Percentiles rank a stretch among this genome's conserved stretches.
Conservation (phyloP, 2,888 invertebrate genomes). For the Tridacna crocea region DNA sequence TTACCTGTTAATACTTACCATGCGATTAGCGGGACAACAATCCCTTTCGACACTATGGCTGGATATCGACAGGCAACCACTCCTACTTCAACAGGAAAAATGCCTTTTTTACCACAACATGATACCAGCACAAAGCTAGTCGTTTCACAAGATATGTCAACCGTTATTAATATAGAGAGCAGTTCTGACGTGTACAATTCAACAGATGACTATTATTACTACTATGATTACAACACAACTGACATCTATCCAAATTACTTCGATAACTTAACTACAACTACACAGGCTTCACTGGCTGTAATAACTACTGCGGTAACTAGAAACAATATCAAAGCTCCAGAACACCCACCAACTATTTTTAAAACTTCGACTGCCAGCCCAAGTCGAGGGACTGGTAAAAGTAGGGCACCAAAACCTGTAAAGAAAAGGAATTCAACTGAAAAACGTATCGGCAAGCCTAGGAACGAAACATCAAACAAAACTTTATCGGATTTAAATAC, state of each 20-base stretch:
- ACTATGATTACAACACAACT: conserved; percentile 26
- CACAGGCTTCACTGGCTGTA: background rate
- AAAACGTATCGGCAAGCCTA: background rate
- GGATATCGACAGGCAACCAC: too few relatives aligned
- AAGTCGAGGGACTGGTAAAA: background rate
- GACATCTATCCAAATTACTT: background rate
- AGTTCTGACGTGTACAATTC: background rate
- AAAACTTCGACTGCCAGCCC: background rate
- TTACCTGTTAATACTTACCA: background rate
- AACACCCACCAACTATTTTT: conserved; percentile 21
- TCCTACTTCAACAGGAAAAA: too few relatives aligned
- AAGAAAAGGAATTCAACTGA: background rate
- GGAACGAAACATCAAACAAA: background rate
- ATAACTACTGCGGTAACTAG: background rate
- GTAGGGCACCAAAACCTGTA: background rate
- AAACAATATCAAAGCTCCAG: background rate
- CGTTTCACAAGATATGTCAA: background rate
- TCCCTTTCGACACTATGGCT: too few relatives aligned
- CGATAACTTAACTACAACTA: background rate
- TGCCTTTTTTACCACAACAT: background rate
- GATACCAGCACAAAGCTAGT: background rate
- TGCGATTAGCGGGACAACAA: too few relatives aligned
- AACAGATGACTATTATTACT: conserved; percentile 30
- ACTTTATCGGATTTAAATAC: too few relatives aligned
- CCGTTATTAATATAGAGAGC: conserved; percentile 3